phyloP scores from a whole-genome alignment of 1,140 invertebrate species.

The Conus betulinus region DNA sequence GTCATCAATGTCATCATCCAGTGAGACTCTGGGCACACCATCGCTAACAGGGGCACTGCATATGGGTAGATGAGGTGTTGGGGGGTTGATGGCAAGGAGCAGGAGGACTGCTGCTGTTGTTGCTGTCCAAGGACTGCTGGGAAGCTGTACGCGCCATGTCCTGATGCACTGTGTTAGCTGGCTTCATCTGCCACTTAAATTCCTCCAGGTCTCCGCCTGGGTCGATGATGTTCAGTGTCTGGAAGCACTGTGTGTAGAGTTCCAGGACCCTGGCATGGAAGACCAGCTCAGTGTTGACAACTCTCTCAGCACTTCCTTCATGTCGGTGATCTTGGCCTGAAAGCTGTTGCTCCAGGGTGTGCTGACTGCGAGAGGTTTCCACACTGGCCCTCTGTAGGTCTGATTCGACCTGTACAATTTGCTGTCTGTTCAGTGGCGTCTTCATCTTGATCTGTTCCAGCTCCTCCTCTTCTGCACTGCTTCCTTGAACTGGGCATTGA shows the following conservation, averaged over 20 bases:
- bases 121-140: conserved; percentile 56
- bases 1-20: too few relatives aligned
- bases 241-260: conserved; percentile 69
- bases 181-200: conserved; percentile 43
- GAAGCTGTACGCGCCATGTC: conserved; percentile 62
- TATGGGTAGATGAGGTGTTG: background rate
- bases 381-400: conserved; percentile 70
- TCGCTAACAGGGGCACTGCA: conserved; percentile 23
- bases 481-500: conserved; percentile 65
- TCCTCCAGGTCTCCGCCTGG: conserved; percentile 57
- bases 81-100: conserved; percentile 14
- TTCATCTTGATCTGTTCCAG: conserved; percentile 63
- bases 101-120: conserved; percentile 34
- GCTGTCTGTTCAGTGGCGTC: conserved; percentile 56
- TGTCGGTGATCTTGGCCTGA: conserved; percentile 65
- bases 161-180: conserved; percentile 53
- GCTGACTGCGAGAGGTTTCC: conserved; percentile 64
- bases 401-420: conserved; percentile 57
- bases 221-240: conserved; percentile 61
- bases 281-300: conserved; percentile 71
- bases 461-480: conserved; percentile 61
- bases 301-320: conserved; percentile 70
- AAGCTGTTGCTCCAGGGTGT: conserved; percentile 72
- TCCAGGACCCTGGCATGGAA: conserved; percentile 74
- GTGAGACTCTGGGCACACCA: background rate